A percentile compares a stretch with the other conserved stretches of the same genome.
Evolutionary conservation across 2,888 invertebrate genomes (phyloP).

Genomic region (Hirtodrosophila trivittata): DNA sequence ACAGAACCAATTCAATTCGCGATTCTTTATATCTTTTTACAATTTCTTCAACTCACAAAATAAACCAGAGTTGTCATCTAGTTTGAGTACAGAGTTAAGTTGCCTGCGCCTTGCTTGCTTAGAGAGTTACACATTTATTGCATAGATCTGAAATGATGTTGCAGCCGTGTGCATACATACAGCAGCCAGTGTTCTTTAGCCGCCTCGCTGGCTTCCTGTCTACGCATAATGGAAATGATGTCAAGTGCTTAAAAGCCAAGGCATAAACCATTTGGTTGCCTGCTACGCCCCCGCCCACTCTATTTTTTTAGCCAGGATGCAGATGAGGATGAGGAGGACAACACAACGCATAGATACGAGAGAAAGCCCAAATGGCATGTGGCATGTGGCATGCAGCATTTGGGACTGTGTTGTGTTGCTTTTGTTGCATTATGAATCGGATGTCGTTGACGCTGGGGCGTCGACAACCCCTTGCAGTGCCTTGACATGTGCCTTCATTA

Average conservation of each 20-base stretch:
- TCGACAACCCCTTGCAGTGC: conserved; percentile 42
- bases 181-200: conserved; percentile 16
- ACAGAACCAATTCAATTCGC: too few relatives aligned
- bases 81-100: too few relatives aligned
- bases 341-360: conserved; percentile 1
- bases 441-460: conserved; percentile 26
- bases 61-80: too few relatives aligned
- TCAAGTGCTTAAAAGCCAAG: conserved; percentile 62
- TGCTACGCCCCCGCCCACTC: too few relatives aligned
- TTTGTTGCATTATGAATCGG: conserved; percentile 1
- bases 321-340: conserved; percentile 3
- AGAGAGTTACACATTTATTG: too few relatives aligned
- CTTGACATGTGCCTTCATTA: conserved; percentile 50
- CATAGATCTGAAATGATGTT: too few relatives aligned
- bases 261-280: conserved; percentile 20
- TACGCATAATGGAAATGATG: conserved; percentile 56
- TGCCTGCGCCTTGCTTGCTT: too few relatives aligned
- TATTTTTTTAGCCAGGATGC: not conserved
- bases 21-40: too few relatives aligned
- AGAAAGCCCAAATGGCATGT: not conserved
- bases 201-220: conserved; percentile 36
- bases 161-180: conserved; percentile 2
- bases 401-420: conserved; percentile 4
- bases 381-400: conserved; percentile 15
- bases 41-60: too few relatives aligned